Conservation (phyloP, 2,888 invertebrate genomes). For the Cerastis rubricosa region DNA sequence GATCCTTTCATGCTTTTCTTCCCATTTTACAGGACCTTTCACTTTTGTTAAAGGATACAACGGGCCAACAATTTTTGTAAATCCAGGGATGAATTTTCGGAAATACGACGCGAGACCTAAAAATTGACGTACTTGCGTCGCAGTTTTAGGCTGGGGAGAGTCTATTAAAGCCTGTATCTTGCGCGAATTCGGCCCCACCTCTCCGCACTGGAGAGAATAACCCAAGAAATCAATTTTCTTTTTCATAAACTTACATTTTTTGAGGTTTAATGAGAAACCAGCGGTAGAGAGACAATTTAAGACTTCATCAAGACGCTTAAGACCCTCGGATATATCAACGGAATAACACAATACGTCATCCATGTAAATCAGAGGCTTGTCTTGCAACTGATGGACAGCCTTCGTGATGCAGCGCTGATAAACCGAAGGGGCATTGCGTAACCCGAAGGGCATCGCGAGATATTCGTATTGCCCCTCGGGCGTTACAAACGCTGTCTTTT, state of each 20-base stretch:
- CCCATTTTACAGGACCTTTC: no score
- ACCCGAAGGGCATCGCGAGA: constrained; percentile 67
- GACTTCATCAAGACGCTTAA: constrained; percentile 15
- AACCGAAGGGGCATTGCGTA: constrained; percentile 64
- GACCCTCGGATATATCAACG: background rate
- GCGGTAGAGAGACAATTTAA: no score
- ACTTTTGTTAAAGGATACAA: constrained; percentile 64
- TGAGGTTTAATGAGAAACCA: no score
- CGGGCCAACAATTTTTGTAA: background rate
- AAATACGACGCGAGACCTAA: constrained; percentile 60
- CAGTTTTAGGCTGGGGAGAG: constrained; percentile 41
- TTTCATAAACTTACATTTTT: constrained; percentile 34
- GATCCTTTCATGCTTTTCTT: background rate
- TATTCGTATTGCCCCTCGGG: constrained; percentile 60
- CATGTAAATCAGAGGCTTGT: background rate
- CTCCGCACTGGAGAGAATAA: constrained; percentile 39
- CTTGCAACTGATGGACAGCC: constrained; percentile 11
- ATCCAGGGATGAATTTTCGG: constrained; percentile 42
- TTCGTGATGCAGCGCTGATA: constrained; percentile 29
- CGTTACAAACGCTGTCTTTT: constrained; percentile 70
- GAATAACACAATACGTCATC: constrained; percentile 7
- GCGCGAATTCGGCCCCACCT: constrained; percentile 52
- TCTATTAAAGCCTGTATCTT: constrained; percentile 56
- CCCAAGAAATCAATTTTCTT: constrained; percentile 51
- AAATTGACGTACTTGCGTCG: constrained; percentile 59